Evolutionary conservation across 2,797 vertebrate genomes (phyloP).

Genomic region (Galagoides demidoff): DNA sequence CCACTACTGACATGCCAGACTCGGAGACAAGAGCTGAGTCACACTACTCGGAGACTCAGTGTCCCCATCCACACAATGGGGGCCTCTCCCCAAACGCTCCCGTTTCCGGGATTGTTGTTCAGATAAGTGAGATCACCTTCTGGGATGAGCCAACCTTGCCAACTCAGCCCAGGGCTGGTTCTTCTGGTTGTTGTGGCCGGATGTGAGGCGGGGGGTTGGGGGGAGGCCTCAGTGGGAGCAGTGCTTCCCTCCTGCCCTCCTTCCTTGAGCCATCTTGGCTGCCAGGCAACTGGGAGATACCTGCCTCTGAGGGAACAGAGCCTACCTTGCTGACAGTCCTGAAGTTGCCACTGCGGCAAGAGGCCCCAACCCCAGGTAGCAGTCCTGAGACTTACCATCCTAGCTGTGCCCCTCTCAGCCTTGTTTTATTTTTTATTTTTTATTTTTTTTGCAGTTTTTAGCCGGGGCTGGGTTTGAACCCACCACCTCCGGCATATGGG

Average conservation of each 20-base stretch:
- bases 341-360: rapidly evolving
- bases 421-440: no score
- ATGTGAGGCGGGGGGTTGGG: rapidly evolving
- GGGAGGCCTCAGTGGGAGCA: neutral
- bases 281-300: neutral
- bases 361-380: neutral
- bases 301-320: neutral
- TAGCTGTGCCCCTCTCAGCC: neutral
- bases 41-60: slow-evolving; percentile 21
- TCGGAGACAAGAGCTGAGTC: slow-evolving; percentile 63
- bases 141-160: neutral
- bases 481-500: no score
- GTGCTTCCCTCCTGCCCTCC: neutral
- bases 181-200: slow-evolving; percentile 48
- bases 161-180: slow-evolving; percentile 41
- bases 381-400: rapidly evolving
- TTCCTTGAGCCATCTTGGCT: no score
- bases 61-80: slow-evolving; percentile 52
- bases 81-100: slow-evolving; percentile 41
- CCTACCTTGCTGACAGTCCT: no score
- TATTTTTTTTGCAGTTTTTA: no score
- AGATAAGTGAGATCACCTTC: slow-evolving; percentile 60
- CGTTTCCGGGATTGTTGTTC: neutral
- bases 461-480: no score
- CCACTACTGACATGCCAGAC: neutral